Evolutionary conservation across 92 coral and sea anemone species (phyloP).

Genomic region (Anthopleura xanthogrammica): DNA sequence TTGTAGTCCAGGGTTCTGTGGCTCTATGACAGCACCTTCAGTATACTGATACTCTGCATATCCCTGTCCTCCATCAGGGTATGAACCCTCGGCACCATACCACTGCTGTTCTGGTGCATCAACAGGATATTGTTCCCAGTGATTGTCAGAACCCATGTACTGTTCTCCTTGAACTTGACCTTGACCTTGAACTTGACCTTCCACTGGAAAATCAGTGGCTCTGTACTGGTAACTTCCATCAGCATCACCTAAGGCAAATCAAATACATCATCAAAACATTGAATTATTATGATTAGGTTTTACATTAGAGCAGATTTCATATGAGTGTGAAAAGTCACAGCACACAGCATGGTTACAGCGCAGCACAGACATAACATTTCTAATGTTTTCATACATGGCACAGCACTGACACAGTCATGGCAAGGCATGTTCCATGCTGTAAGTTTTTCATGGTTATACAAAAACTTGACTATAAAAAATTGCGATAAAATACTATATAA

Average conservation of each 20-base stretch:
- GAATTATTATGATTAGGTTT: no score
- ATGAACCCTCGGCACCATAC: conserved; percentile 17
- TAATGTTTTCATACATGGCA: no score
- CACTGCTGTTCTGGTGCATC: conserved; percentile 34
- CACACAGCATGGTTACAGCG: no score
- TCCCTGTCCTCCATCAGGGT: conserved; percentile 24
- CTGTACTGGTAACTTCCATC: not conserved
- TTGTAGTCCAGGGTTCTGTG: not conserved
- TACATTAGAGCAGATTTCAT: no score
- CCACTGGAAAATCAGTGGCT: not conserved
- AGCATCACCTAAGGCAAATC: not conserved
- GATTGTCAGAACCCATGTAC: conserved; percentile 14
- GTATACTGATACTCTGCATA: conserved; percentile 18
- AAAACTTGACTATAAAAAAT: no score
- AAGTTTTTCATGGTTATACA: no score
- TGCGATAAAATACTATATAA: no score
- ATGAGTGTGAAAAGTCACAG: no score
- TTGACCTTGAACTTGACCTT: not conserved
- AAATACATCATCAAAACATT: not conserved
- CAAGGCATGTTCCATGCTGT: no score
- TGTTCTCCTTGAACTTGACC: not conserved
- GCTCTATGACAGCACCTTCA: not conserved
- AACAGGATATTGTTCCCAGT: conserved; percentile 36
- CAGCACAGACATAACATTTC: no score
- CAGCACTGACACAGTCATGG: no score